Evolutionary conservation across 2,797 vertebrate genomes (phyloP).

Genomic region (Melanotaenia trifasciata): DNA sequence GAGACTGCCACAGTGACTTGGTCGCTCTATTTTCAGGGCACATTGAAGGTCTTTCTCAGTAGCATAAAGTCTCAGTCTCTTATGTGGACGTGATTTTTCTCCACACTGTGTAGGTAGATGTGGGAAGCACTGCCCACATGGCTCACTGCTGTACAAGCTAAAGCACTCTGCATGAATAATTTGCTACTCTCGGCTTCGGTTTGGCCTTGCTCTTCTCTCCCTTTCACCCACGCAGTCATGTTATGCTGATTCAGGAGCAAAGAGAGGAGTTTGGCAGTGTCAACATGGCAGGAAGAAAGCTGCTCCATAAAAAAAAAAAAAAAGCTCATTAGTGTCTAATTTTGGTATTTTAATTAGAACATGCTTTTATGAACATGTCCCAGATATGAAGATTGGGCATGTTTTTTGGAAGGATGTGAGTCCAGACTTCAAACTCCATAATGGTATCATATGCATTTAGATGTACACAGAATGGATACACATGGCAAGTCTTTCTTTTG

Average conservation of each 20-base stretch:
- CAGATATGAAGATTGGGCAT: slow-evolving; percentile 14
- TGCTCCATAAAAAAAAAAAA: slow-evolving; percentile 13
- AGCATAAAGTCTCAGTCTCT: slow-evolving; percentile 43
- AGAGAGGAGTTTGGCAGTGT: slow-evolving; percentile 53
- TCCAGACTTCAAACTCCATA: not conserved
- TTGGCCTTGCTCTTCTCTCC: slow-evolving; percentile 67
- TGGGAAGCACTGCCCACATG: slow-evolving; percentile 62
- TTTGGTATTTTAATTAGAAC: slow-evolving; percentile 21
- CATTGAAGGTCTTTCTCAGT: slow-evolving; percentile 47
- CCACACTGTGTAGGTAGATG: slow-evolving; percentile 61
- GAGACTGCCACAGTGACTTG: slow-evolving; percentile 37
- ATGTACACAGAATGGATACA: not conserved
- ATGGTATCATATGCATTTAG: slow-evolving; percentile 21
- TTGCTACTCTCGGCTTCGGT: slow-evolving; percentile 66
- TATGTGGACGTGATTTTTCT: slow-evolving; percentile 52
- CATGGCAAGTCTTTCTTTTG: not conserved
- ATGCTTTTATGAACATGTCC: slow-evolving; percentile 6
- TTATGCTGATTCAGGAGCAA: slow-evolving; percentile 73
- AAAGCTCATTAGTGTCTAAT: slow-evolving; percentile 40
- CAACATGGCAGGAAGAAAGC: slow-evolving; percentile 53
- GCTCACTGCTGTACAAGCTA: slow-evolving; percentile 66
- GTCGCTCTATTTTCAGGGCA: slow-evolving; percentile 42
- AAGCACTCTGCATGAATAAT: slow-evolving; percentile 79
- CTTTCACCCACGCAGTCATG: slow-evolving; percentile 65
- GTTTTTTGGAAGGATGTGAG: slow-evolving; percentile 10